Evolutionary conservation across 2,888 invertebrate genomes (phyloP).

Genomic region (Aromia moschata): DNA sequence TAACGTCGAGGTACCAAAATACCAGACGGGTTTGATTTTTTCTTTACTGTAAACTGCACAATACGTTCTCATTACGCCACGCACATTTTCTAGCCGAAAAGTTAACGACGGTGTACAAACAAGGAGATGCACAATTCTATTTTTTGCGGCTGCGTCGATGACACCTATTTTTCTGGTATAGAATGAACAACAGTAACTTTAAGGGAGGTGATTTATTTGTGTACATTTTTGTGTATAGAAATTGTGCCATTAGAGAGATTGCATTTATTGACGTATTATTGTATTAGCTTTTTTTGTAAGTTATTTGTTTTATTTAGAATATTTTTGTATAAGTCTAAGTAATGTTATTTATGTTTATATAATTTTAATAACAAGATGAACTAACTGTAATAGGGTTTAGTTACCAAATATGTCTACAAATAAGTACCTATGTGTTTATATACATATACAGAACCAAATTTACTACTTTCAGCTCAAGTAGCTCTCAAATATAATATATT

Average conservation of each 20-base stretch:
- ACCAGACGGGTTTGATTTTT: slow-evolving; percentile 28
- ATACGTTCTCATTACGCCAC: slow-evolving; percentile 33
- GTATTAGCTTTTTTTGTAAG: slow-evolving; percentile 48
- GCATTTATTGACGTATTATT: slow-evolving; percentile 54
- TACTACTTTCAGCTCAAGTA: slow-evolving; percentile 58
- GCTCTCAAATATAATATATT: slow-evolving; percentile 44
- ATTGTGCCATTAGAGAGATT: slow-evolving; percentile 58
- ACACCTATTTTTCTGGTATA: slow-evolving; percentile 6
- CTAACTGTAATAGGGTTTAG: slow-evolving; percentile 48
- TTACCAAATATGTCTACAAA: slow-evolving; percentile 51
- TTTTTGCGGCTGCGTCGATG: no score
- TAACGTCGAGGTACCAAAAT: slow-evolving; percentile 31
- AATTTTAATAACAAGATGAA: slow-evolving; percentile 47
- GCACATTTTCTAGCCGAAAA: slow-evolving; percentile 39
- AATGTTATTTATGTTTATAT: slow-evolving; percentile 58
- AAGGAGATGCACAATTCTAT: slow-evolving; percentile 41
- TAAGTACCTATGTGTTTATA: slow-evolving; percentile 50
- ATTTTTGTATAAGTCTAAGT: slow-evolving; percentile 51
- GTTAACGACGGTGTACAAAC: slow-evolving; percentile 41
- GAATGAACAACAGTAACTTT: slow-evolving; percentile 19
- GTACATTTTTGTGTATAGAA: slow-evolving; percentile 40
- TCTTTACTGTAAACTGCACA: slow-evolving; percentile 37
- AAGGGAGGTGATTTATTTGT: slow-evolving; percentile 26
- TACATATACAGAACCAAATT: slow-evolving; percentile 55
- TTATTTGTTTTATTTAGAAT: slow-evolving; percentile 48